These are phyloP conservation scores for Ictalurus punctatus DNA, from an alignment of 2,113 vertebrate species.

Conservation along the genomic window DNA sequence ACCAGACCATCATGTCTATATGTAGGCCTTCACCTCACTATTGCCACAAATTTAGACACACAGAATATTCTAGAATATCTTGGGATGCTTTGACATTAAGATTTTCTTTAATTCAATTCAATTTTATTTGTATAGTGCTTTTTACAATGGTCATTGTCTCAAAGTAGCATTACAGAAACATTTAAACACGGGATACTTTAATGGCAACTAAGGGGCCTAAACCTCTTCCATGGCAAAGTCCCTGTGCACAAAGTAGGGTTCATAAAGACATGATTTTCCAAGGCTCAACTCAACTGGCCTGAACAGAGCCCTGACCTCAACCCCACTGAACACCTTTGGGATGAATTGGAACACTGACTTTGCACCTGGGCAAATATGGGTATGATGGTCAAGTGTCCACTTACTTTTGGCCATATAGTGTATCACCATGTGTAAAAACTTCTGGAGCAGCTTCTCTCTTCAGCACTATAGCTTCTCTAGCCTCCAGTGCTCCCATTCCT, in stretches of 20 bases:
- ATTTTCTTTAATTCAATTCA: not conserved
- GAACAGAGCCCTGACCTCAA: not conserved
- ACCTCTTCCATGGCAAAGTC: not conserved
- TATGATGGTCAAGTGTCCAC: not conserved
- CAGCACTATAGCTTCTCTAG: not conserved
- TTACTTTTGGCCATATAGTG: not conserved
- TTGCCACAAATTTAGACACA: not conserved
- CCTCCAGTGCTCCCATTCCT: not conserved
- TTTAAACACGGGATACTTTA: too few species aligned
- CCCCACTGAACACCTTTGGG: not conserved
- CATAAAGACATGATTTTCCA: not conserved
- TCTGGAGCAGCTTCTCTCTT: not conserved
- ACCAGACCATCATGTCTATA: not conserved
- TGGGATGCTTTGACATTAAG: not conserved
- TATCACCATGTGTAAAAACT: not conserved
- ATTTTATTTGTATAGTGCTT: too few species aligned
- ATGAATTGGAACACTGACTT: not conserved
- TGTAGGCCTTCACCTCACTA: not conserved
- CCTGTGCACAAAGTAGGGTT: not conserved
- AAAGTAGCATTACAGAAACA: too few species aligned
- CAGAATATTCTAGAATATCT: not conserved
- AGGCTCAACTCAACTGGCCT: not conserved
- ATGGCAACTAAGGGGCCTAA: not conserved
- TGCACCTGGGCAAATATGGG: not conserved
- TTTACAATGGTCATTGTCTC: too few species aligned